These are phyloP conservation scores for Pionites leucogaster DNA, from an alignment of 2,113 vertebrate species.

Conservation along the genomic window DNA sequence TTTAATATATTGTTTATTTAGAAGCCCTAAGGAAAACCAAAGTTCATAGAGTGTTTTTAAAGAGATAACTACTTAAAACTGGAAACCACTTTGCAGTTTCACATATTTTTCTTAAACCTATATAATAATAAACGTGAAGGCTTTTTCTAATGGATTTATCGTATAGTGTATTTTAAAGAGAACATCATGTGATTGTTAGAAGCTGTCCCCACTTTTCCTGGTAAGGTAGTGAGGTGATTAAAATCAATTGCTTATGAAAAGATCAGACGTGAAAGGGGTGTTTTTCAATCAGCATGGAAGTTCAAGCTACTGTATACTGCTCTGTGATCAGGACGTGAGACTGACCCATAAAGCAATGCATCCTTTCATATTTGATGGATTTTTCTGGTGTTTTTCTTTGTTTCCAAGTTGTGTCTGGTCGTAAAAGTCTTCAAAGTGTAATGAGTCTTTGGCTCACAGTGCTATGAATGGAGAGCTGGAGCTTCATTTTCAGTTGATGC, in stretches of 20 bases:
- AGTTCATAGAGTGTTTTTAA: conserved; percentile 47
- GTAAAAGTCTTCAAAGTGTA: background rate
- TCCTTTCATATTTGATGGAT: background rate
- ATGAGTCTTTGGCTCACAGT: background rate
- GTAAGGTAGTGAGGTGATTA: background rate
- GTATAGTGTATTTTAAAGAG: conserved; percentile 37
- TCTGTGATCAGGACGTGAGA: background rate
- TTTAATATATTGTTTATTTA: conserved; percentile 71
- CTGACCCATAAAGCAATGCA: background rate
- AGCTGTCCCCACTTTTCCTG: conserved; percentile 17
- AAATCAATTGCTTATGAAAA: background rate
- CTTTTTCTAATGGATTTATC: conserved; percentile 54
- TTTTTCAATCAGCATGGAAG: background rate
- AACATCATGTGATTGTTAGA: conserved; percentile 37
- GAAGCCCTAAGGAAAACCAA: conserved; percentile 66
- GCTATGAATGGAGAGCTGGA: background rate
- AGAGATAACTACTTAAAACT: conserved; percentile 47
- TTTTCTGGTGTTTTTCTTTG: background rate
- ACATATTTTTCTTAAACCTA: conserved; percentile 37
- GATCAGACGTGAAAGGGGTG: background rate
- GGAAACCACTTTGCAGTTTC: conserved; percentile 60
- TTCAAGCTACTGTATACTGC: background rate
- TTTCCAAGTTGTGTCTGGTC: background rate
- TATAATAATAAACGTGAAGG: conserved; percentile 39
- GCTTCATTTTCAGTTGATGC: background rate